Evolutionary conservation across 2,113 vertebrate species (phyloP).

Genomic region (Lepidothrix coronata): DNA sequence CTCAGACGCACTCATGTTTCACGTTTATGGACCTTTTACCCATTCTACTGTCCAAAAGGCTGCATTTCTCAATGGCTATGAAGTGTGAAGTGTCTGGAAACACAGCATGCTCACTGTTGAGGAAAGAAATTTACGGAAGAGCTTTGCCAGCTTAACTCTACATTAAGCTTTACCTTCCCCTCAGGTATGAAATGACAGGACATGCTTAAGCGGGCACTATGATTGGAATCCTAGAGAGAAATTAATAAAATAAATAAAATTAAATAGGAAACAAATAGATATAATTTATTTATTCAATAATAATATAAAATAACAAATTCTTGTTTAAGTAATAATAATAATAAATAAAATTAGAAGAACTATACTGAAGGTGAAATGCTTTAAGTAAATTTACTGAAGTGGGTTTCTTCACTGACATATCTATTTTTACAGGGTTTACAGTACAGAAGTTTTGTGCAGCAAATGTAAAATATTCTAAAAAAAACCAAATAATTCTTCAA

Average conservation of each 20-base stretch:
- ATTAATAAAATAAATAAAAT: background rate
- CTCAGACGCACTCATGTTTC: background rate
- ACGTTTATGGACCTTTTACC: background rate
- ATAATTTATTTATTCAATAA: background rate
- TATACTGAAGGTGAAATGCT: background rate
- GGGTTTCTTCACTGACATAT: background rate
- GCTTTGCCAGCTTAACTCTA: background rate
- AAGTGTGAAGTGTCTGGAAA: conserved; percentile 14
- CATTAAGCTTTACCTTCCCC: background rate
- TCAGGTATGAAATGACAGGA: background rate
- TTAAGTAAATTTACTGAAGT: background rate
- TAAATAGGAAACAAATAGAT: background rate
- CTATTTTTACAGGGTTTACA: background rate
- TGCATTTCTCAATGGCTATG: background rate
- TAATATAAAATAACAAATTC: background rate
- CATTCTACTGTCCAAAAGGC: background rate
- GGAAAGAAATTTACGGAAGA: background rate
- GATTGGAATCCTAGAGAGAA: background rate
- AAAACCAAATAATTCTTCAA: background rate
- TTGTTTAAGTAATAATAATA: background rate
- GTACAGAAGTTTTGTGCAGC: background rate
- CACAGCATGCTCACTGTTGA: fast-evolving
- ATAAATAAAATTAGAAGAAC: background rate
- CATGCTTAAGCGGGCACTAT: background rate
- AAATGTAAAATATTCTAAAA: background rate